Conservation (phyloP, 2,888 invertebrate genomes). For the Cylloceria caligata region DNA sequence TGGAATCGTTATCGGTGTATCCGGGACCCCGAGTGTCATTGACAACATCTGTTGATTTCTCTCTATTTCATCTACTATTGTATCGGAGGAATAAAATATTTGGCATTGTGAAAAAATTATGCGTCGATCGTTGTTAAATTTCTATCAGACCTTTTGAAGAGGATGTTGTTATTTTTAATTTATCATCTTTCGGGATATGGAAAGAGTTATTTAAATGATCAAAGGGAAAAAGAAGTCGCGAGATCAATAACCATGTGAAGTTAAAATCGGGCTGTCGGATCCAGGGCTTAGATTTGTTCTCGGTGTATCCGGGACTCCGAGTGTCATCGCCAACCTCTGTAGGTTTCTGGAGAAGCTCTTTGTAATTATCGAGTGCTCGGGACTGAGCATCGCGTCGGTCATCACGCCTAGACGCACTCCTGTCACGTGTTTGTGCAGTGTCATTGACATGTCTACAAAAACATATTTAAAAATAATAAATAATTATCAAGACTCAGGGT, state of each 20-base stretch:
- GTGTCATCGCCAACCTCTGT: slow-evolving; percentile 76
- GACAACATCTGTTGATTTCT: too few species aligned
- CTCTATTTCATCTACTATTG: slow-evolving; percentile 56
- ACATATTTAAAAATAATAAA: slow-evolving; percentile 38
- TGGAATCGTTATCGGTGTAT: too few species aligned
- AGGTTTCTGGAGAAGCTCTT: slow-evolving; percentile 78
- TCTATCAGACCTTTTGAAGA: too few species aligned
- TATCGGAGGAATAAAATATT: slow-evolving; percentile 56
- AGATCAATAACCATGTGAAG: slow-evolving; percentile 77
- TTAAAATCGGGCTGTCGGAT: slow-evolving; percentile 74
- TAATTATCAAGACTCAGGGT: not conserved
- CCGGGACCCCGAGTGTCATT: too few species aligned
- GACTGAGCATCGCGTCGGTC: slow-evolving; percentile 90
- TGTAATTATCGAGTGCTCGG: slow-evolving; percentile 86
- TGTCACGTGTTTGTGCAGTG: slow-evolving; percentile 89
- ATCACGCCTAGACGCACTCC: slow-evolving; percentile 89
- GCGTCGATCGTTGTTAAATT: slow-evolving; percentile 7
- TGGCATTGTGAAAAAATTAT: slow-evolving; percentile 29
- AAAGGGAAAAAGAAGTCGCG: not conserved
- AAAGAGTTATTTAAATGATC: slow-evolving; percentile 24
- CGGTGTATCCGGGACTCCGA: slow-evolving; percentile 77
- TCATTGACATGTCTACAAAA: slow-evolving; percentile 89
- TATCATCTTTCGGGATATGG: not conserved
- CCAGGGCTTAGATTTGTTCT: slow-evolving; percentile 77
- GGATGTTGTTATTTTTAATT: not conserved